These are phyloP conservation scores for Lapara coniferarum DNA, from an alignment of 2,888 invertebrate species.

Conservation along the genomic window DNA sequence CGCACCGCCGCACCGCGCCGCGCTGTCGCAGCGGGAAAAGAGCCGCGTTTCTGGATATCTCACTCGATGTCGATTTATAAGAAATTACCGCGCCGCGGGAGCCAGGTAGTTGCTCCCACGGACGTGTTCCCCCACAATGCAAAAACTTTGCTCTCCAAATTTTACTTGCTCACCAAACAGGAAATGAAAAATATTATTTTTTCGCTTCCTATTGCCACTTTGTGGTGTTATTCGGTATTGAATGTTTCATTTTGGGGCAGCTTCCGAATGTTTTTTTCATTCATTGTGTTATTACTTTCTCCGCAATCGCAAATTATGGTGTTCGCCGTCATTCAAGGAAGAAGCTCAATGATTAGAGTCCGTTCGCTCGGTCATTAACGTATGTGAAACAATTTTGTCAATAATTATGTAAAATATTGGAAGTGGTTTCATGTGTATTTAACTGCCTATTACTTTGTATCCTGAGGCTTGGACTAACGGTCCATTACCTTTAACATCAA, in stretches of 20 bases:
- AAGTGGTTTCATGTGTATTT: conserved; percentile 66
- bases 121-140: conserved; percentile 61
- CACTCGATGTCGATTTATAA: conserved; percentile 82
- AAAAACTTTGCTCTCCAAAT: conserved; percentile 70
- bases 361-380: conserved; percentile 60
- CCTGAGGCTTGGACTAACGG: conserved; percentile 67
- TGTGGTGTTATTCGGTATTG: conserved; percentile 39
- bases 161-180: conserved; percentile 68
- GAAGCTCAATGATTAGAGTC: conserved; percentile 56
- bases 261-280: conserved; percentile 49
- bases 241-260: conserved; percentile 48
- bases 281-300: conserved; percentile 52
- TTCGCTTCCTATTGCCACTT: conserved; percentile 63
- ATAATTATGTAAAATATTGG: conserved; percentile 74
- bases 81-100: conserved; percentile 76
- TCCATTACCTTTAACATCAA: conserved; percentile 53
- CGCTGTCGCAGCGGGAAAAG: conserved; percentile 56
- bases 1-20: conserved; percentile 35
- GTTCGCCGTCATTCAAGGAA: conserved; percentile 53
- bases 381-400: conserved; percentile 65
- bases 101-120: conserved; percentile 81
- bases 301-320: conserved; percentile 50
- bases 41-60: conserved; percentile 70
- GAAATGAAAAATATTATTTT: conserved; percentile 78
- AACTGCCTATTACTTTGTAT: conserved; percentile 72